Evolutionary conservation across 2,113 vertebrate genomes (phyloP).

Genomic region (Nycticebus coucang): DNA sequence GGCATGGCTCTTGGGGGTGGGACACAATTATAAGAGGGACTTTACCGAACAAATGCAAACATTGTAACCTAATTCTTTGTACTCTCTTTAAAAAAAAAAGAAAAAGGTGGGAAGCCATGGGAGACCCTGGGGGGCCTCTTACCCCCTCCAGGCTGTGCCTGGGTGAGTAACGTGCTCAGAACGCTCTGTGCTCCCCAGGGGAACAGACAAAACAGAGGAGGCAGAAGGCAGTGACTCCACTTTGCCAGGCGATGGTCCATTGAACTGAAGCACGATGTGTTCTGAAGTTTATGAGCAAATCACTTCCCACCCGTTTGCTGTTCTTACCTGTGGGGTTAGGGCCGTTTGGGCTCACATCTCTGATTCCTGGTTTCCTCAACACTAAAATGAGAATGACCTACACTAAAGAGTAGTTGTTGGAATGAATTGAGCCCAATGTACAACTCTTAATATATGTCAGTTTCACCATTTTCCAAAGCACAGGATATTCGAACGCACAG

Average conservation of each 20-base stretch:
- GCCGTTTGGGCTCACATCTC: fast-evolving
- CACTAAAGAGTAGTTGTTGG: too few relatives aligned
- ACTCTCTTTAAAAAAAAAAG: too few relatives aligned
- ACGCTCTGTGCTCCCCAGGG: not conserved
- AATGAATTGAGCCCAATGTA: not conserved
- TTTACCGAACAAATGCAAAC: too few relatives aligned
- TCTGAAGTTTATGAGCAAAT: not conserved
- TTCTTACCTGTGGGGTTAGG: fast-evolving
- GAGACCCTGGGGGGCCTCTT: not conserved
- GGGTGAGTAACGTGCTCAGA: not conserved
- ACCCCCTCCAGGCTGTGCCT: not conserved
- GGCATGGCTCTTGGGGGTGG: too few relatives aligned
- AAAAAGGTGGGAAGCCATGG: not conserved
- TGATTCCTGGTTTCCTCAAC: not conserved
- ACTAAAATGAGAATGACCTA: not conserved
- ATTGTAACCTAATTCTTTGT: too few relatives aligned
- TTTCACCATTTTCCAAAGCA: not conserved
- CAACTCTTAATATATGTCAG: not conserved
- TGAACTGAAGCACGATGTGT: not conserved
- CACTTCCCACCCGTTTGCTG: not conserved
- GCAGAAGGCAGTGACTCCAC: not conserved
- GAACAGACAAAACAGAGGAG: not conserved
- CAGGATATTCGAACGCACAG: not conserved
- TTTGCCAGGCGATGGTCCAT: not conserved
- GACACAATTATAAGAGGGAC: too few relatives aligned